Base-by-base conservation (phyloP, 2,797 vertebrate genomes). In the Lacerta bilineata region DNA sequence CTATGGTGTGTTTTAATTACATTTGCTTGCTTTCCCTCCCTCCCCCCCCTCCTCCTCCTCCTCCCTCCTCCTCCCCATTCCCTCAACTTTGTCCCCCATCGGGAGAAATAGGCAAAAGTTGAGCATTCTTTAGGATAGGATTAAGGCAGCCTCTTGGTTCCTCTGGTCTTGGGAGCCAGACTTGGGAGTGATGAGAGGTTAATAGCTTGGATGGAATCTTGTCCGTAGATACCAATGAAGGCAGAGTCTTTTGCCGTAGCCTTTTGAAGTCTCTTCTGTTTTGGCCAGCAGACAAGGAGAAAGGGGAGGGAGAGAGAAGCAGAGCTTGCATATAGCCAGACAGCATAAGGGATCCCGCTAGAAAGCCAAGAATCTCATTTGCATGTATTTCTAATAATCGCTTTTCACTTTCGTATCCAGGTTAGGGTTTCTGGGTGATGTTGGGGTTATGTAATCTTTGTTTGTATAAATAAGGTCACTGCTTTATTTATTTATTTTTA, bases 121-220 rank as follows among this genome's bases (percentile, higher is more conserved):
- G 94, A 93, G 95, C 96, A 96, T 97, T 96, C 96, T 97, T 98
- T 94, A 97, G 96, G 97, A 96, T 94, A 93, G 96, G 97, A 98
- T 98, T 97, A 97, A 97, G 95, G 87, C 94, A 95, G 94, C 96
- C 96, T 97, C 96, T 96, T 18, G 80, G 96, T 96, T 95, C 93
- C 94, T 95, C 94, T 93, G 93, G 95, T 95, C 95, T 96, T 96
- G 91, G 93, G 91, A 96, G 97, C 96, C 95, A 94, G 95, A 93
- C 93, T 85, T 95, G 80, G 10, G 25, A 93, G 97, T 97, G 97
- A 95, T 97, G 97, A 97, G 96, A 97, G 96, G 96, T 97, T 96
- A 97, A 97, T 97, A 96, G 96, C 96, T 95, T 94, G 83, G 94
- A 96, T 95, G 97, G 97, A 97, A 96, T 97, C 96, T 96, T 96